Evolutionary conservation across 2,113 vertebrate species (phyloP).

Genomic region (Phocoena phocoena): DNA sequence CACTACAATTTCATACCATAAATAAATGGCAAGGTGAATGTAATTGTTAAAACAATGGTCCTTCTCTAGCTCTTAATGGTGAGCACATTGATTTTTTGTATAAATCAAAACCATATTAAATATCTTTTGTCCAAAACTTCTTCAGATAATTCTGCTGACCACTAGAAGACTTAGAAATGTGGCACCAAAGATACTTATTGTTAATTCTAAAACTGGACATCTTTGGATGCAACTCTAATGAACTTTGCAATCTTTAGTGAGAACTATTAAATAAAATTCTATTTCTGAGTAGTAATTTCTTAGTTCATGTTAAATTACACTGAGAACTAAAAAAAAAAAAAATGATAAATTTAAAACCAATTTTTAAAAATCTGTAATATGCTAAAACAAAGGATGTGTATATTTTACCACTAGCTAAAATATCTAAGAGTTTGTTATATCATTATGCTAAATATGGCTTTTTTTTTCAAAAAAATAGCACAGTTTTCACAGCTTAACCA

Average conservation of each 20-base stretch:
- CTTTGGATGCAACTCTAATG: background rate
- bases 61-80: background rate
- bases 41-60: slow-evolving; percentile 39
- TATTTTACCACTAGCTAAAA: slow-evolving; percentile 21
- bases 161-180: background rate
- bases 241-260: background rate
- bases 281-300: background rate
- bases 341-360: slow-evolving; percentile 7
- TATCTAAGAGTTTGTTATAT: slow-evolving; percentile 21
- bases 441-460: background rate
- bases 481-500: background rate
- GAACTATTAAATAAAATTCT: slow-evolving; percentile 11
- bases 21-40: slow-evolving; percentile 26
- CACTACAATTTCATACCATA: background rate
- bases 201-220: background rate
- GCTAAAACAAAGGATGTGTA: background rate
- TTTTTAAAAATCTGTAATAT: background rate
- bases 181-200: background rate
- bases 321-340: slow-evolving; percentile 21
- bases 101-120: slow-evolving; percentile 19
- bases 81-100: background rate
- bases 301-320: background rate
- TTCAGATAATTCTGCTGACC: background rate
- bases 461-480: background rate
- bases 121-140: background rate